Conservation (phyloP, 2,113 vertebrate species). For the Lamprotornis superbus region DNA sequence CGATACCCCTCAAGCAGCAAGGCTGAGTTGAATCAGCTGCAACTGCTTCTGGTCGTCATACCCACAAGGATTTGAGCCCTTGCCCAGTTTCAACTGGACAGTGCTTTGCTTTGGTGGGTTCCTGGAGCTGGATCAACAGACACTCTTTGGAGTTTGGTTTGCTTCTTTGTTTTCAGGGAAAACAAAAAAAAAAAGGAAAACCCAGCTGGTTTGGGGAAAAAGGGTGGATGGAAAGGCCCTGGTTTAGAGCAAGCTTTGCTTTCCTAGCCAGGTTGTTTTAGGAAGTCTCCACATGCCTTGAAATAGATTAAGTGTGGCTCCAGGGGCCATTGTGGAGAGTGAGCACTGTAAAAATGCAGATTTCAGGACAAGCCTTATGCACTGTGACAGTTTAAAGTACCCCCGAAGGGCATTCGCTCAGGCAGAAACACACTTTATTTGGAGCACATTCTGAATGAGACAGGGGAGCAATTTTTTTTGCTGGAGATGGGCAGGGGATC, state of each 20-base stretch:
- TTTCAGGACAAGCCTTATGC: not conserved
- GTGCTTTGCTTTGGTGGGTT: not conserved
- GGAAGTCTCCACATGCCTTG: not conserved
- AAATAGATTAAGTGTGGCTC: slow-evolving; percentile 15
- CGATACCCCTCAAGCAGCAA: not conserved
- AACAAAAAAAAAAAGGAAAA: not conserved
- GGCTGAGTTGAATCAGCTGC: not conserved
- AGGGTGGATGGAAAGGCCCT: not conserved
- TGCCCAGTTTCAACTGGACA: not conserved
- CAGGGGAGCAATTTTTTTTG: not conserved
- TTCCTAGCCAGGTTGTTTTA: not conserved
- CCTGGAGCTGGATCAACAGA: not conserved
- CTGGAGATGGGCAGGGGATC: not conserved
- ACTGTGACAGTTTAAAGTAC: slow-evolving; percentile 30
- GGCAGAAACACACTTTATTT: slow-evolving; percentile 25
- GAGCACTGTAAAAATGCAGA: not conserved
- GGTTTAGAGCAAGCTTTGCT: not conserved
- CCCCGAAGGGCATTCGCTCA: not conserved
- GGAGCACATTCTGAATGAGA: not conserved
- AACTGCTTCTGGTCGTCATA: not conserved
- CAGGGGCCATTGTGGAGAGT: not conserved
- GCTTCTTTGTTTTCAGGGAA: not conserved
- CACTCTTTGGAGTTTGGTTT: not conserved
- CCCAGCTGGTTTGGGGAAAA: not conserved
- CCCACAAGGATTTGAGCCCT: not conserved